Conservation (phyloP, 2,113 vertebrate species). For the Gobiocypris rarus region DNA sequence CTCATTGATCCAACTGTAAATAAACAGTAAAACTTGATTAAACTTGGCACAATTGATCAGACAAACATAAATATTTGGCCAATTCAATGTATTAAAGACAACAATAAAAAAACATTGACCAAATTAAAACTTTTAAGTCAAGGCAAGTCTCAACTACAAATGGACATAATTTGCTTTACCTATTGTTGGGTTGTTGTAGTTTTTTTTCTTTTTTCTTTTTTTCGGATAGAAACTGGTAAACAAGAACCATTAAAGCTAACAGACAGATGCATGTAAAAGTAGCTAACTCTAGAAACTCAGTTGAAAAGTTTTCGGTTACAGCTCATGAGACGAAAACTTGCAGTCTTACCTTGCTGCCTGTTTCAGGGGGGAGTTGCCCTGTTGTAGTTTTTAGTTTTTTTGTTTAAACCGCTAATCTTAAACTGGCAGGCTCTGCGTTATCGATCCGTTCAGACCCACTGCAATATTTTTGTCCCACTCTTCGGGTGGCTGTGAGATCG, state of each 20-base stretch:
- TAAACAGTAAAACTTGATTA: not conserved
- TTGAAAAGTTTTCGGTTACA: not conserved
- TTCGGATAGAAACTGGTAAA: too few species aligned
- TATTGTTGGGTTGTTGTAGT: not conserved
- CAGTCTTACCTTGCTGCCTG: constrained; percentile 27
- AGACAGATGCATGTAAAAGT: not conserved
- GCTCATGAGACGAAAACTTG: not conserved
- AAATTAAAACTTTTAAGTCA: not conserved
- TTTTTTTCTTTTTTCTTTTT: too few species aligned
- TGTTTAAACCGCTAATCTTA: constrained; percentile 14
- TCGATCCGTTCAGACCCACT: not conserved
- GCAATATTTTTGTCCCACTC: not conserved
- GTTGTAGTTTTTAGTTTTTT: not conserved
- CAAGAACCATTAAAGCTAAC: not conserved
- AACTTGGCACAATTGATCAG: not conserved
- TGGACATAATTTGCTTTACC: not conserved
- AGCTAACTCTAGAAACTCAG: not conserved
- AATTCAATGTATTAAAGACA: not conserved
- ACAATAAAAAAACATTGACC: not conserved
- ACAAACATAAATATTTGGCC: not conserved
- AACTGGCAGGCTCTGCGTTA: not conserved
- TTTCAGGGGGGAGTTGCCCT: constrained; percentile 7
- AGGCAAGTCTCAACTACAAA: not conserved
- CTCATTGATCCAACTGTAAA: not conserved
- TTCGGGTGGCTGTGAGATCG: not conserved